phyloP scores from a whole-genome alignment of 2,888 invertebrate species.

The Troilus luridus region DNA sequence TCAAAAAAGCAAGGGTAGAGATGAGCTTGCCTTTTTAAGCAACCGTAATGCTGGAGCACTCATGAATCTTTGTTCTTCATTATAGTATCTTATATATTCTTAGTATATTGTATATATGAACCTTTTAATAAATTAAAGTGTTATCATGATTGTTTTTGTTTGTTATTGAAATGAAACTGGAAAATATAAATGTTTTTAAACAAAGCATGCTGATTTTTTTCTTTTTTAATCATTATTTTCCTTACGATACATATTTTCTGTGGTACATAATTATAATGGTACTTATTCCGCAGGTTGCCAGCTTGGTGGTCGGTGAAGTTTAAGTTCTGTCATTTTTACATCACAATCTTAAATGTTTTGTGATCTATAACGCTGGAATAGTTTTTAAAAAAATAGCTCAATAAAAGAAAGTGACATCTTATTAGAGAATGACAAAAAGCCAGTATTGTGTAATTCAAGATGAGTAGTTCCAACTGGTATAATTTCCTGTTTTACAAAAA shows the following conservation, averaged over 20 bases:
- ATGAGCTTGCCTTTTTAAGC: conserved; percentile 83
- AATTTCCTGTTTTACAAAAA: no score
- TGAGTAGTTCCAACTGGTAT: no score
- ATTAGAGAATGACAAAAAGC: no score
- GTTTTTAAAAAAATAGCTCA: no score
- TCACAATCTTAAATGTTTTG: no score
- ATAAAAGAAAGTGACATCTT: no score
- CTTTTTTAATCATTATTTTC: background rate
- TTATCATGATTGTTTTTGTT: background rate
- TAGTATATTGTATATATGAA: background rate
- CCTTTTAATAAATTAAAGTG: background rate
- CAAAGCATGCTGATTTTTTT: background rate
- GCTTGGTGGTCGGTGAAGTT: no score
- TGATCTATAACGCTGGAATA: no score
- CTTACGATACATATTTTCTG: background rate
- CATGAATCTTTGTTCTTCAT: conserved; percentile 74
- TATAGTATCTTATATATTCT: conserved; percentile 48
- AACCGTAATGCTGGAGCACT: conserved; percentile 81
- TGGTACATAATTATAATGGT: background rate
- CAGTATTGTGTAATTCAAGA: no score
- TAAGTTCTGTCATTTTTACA: no score
- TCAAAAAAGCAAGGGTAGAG: conserved; percentile 75
- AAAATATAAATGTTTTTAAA: background rate
- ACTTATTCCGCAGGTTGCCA: no score
- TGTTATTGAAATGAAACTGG: background rate